Percentiles rank a stretch among this genome's conserved stretches.
phyloP scores from a whole-genome alignment of 2,888 invertebrate genomes.

The Drosophila sordidula region DNA sequence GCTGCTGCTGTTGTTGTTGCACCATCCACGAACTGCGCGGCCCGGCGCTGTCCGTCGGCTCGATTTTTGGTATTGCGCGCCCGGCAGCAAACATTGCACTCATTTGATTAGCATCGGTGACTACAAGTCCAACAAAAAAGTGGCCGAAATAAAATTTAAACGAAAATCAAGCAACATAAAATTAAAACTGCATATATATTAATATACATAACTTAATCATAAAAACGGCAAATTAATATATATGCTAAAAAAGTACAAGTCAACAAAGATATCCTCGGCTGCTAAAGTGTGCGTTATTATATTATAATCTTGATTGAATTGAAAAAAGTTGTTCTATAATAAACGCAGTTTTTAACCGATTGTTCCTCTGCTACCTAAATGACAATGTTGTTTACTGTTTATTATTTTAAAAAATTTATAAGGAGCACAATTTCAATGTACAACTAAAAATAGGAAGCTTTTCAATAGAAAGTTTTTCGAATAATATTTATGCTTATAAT shows the following conservation, averaged over 20 bases:
- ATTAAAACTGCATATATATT: background rate
- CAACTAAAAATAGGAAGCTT: no score
- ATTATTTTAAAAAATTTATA: no score
- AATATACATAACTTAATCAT: background rate
- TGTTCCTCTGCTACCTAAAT: no score
- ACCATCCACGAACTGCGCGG: constrained; percentile 84
- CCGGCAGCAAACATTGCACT: constrained; percentile 84
- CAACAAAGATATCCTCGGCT: background rate
- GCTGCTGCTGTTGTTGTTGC: constrained; percentile 43
- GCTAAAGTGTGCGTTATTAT: background rate
- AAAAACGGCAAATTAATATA: background rate
- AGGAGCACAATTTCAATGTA: no score
- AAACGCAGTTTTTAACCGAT: no score
- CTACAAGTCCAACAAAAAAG: constrained; percentile 65
- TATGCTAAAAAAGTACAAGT: background rate
- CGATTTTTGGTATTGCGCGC: constrained; percentile 85
- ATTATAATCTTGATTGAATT: no score
- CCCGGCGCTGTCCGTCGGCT: constrained; percentile 82
- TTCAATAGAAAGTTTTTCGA: no score
- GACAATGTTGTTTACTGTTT: no score
- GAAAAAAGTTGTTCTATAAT: no score
- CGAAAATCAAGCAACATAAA: constrained; percentile 33
- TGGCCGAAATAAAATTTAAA: constrained; percentile 29
- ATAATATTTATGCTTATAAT: no score
- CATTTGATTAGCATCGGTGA: constrained; percentile 84